A percentile compares a stretch with the other conserved stretches of the same genome.
Evolutionary conservation across 2,113 vertebrate species (phyloP).

Genomic region (Orcinus orca): DNA sequence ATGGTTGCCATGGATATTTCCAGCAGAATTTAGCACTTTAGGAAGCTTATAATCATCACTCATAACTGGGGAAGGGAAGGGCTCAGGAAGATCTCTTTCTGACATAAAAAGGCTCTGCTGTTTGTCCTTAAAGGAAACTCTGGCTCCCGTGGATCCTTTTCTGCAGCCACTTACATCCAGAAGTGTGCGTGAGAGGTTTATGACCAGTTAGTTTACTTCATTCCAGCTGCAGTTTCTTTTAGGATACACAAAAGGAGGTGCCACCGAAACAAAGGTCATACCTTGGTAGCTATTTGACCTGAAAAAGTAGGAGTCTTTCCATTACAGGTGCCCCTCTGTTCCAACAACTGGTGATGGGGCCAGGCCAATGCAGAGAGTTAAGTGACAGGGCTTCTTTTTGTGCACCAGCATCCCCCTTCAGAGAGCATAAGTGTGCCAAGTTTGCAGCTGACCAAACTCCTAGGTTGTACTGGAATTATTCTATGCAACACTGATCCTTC

Average conservation of each 20-base stretch:
- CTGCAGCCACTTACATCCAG: background rate
- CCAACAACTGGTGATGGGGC: background rate
- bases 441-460: constrained; percentile 84
- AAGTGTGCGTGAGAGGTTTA: background rate
- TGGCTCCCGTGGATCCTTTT: background rate
- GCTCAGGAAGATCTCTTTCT: constrained; percentile 55
- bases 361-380: background rate
- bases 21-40: constrained; percentile 57
- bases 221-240: background rate
- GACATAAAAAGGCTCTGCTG: constrained; percentile 60
- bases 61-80: constrained; percentile 42
- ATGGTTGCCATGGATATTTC: constrained; percentile 83
- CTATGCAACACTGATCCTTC: constrained; percentile 95
- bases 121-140: constrained; percentile 7
- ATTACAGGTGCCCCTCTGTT: background rate
- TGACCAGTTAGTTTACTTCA: background rate
- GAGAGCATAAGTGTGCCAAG: constrained; percentile 87
- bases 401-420: constrained; percentile 53
- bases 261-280: constrained; percentile 7
- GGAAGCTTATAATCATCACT: constrained; percentile 69
- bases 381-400: constrained; percentile 37
- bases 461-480: constrained; percentile 90
- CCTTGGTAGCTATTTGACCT: constrained; percentile 25
- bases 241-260: background rate
- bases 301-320: constrained; percentile 18